These are phyloP conservation scores for Coptodon rendalli DNA, from an alignment of 2,113 vertebrate genomes.

Conservation along the genomic window DNA sequence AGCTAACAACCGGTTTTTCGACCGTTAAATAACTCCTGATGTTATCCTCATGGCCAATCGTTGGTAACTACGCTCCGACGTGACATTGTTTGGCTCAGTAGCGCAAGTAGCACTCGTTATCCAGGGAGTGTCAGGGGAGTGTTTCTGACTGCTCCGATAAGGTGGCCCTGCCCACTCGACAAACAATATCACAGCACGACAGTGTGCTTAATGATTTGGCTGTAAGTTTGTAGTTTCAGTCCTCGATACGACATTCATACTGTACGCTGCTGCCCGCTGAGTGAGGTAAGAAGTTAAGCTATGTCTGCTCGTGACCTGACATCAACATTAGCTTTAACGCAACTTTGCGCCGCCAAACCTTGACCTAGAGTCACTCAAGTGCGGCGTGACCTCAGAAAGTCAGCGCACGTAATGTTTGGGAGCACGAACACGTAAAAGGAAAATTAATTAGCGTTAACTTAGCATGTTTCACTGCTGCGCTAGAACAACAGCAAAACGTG, in stretches of 20 bases:
- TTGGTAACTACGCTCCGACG: not conserved
- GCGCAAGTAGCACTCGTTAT: not conserved
- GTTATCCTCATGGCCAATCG: not conserved
- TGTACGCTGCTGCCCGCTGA: not conserved
- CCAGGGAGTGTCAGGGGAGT: conserved; percentile 18
- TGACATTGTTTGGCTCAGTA: not conserved
- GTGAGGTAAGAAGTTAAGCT: not conserved
- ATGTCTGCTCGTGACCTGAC: not conserved
- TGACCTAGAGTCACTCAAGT: not conserved
- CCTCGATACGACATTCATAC: not conserved
- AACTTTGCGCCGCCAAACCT: not conserved
- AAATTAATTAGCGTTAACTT: not conserved
- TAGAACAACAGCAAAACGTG: not conserved
- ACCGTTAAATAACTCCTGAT: not conserved
- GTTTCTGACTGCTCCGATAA: conserved; percentile 22
- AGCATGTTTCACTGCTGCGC: not conserved
- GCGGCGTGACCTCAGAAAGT: not conserved
- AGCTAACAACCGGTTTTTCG: not conserved
- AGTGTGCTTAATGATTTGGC: not conserved
- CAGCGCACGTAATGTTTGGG: not conserved
- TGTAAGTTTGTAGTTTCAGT: not conserved
- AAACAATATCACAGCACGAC: not conserved
- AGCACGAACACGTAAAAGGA: not conserved
- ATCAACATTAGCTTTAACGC: not conserved
- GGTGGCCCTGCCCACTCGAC: not conserved